These are phyloP conservation scores for Ylistrum balloti DNA, from an alignment of 1,140 invertebrate genomes.

Conservation along the genomic window DNA sequence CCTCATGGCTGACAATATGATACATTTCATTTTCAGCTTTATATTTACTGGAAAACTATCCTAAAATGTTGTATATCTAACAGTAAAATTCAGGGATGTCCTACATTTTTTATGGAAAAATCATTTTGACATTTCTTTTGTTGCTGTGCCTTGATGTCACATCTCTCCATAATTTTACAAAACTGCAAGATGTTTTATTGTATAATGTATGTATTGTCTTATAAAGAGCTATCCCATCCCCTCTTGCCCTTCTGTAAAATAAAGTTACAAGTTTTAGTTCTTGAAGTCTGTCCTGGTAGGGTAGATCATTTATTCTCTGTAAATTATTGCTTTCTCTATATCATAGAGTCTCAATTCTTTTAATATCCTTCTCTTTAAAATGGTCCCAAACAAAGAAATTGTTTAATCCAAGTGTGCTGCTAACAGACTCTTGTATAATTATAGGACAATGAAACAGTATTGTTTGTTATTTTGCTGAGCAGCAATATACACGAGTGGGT, in stretches of 20 bases:
- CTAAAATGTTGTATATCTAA: too few species aligned
- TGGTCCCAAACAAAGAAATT: constrained; percentile 51
- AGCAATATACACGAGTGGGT: too few species aligned
- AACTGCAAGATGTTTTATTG: neutral
- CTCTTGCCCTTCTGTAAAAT: neutral
- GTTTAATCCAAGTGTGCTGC: constrained; percentile 57
- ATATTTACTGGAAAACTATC: too few species aligned
- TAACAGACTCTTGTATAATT: constrained; percentile 50
- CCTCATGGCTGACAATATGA: too few species aligned
- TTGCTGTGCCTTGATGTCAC: neutral
- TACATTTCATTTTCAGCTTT: too few species aligned
- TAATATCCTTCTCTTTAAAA: neutral
- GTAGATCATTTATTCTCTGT: neutral
- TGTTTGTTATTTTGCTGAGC: too few species aligned
- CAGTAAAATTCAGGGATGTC: too few species aligned
- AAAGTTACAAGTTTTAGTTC: constrained; percentile 41
- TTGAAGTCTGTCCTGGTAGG: neutral
- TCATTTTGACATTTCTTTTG: constrained; percentile 15
- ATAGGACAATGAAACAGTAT: too few species aligned
- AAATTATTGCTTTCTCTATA: constrained; percentile 41
- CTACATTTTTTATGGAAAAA: too few species aligned
- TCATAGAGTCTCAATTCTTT: constrained; percentile 40
- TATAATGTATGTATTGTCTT: neutral
- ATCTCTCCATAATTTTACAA: neutral
- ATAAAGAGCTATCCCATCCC: neutral